Conservation (phyloP, 1,140 invertebrate genomes). For the Manduca sexta region DNA sequence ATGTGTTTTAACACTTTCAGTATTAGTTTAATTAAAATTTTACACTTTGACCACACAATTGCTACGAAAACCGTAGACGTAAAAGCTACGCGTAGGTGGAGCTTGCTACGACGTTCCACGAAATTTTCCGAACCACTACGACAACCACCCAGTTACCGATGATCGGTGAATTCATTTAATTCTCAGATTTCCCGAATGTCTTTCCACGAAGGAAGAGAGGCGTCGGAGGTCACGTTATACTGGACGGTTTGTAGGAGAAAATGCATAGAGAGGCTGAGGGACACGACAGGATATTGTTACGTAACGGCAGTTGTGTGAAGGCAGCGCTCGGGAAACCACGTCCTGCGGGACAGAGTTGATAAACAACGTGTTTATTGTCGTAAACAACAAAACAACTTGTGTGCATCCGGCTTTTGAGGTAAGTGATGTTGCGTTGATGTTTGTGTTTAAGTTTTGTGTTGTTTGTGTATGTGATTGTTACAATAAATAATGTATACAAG, state of each 20-base stretch:
- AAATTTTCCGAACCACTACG: constrained; percentile 41
- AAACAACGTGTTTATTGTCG: constrained; percentile 63
- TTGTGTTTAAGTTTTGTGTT: no score
- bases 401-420: neutral
- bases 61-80: constrained; percentile 1
- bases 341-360: constrained; percentile 29
- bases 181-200: no score
- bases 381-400: constrained; percentile 42
- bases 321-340: constrained; percentile 33
- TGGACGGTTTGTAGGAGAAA: constrained; percentile 34
- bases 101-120: constrained; percentile 29
- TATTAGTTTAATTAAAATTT: no score
- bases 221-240: constrained; percentile 23
- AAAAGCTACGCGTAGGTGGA: constrained; percentile 39
- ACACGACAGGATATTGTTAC: constrained; percentile 57
- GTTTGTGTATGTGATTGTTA: no score
- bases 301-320: constrained; percentile 55
- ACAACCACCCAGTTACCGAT: constrained; percentile 11
- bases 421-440: no score
- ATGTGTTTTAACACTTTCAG: no score
- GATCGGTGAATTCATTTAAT: neutral
- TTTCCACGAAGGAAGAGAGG: constrained; percentile 2
- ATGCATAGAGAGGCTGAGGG: constrained; percentile 50
- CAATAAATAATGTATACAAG: no score
- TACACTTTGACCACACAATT: neutral